Evolutionary conservation across 2,113 vertebrate species (phyloP), one percentile per base, ranked within the genome.

Genomic region (Oncorhynchus masou): DNA sequence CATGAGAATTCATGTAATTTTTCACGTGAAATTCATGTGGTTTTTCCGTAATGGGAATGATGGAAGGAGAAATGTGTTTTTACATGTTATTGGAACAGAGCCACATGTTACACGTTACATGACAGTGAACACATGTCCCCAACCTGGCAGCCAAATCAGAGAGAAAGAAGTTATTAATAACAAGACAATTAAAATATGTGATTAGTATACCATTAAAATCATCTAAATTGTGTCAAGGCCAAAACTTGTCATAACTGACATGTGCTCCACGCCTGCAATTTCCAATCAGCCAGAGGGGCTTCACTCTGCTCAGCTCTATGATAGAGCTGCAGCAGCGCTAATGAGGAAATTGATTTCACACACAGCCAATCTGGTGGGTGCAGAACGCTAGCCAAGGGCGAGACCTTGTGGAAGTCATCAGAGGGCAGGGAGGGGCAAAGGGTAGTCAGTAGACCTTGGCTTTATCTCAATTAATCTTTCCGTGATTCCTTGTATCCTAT

Each of bases 121-220:
- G 68, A 45, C 78, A 45, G 69, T 48, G 48, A 51, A n/a, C 70
- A 75, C 65, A 45, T 11, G 57, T 75, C 34, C 71, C 79, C 80
- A 75, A 67, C 39, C 39, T 45, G 39, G 39, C 39, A 11, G 39
- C 39, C 39, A 45, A 45, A 45, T 45, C 39, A 11, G 39, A 45
- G 39, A 54, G 51, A 54, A 16, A 54, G 16, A 39, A 66, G 68
- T 57, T 48, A 71, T 85, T 85, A 82, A 49, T 22, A 69, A 78
- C 68, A 77, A 80, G 74, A 67, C 75, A 85, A 82, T 78, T 54
- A 82, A 54, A 70, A 68, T 66, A 9, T 45, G 76, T 81, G 20
- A 81, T 81, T 45, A 77, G 81, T 81, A 81, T 81, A 79, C 74
- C 77, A 75, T 84, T 81, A 79, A 79, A 81, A 64, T 70, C 68